A percentile compares a stretch with the other conserved stretches of the same genome.
Evolutionary conservation across 2,888 invertebrate genomes (phyloP).

Genomic region (Deilephila elpenor): DNA sequence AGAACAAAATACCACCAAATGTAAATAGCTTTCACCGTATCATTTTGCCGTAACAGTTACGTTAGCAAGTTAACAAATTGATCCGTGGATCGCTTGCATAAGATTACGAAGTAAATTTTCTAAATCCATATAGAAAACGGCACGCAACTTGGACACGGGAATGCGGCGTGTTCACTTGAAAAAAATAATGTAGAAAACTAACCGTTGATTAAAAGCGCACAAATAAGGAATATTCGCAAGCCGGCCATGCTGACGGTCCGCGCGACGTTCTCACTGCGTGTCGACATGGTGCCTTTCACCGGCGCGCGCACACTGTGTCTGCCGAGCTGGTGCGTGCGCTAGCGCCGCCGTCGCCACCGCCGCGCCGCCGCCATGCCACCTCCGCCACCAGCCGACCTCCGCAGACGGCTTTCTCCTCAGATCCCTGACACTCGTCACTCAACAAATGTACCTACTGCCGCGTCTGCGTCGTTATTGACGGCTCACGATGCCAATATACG

Average conservation of each 20-base stretch:
- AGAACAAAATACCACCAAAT: slow-evolving; percentile 44
- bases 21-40: slow-evolving; percentile 72
- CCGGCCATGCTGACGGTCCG: slow-evolving; percentile 65
- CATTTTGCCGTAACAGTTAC: slow-evolving; percentile 71
- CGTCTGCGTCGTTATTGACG: slow-evolving; percentile 25
- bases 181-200: slow-evolving; percentile 55
- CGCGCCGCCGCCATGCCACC: slow-evolving; percentile 32
- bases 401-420: slow-evolving; percentile 75
- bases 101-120: slow-evolving; percentile 58
- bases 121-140: slow-evolving; percentile 41
- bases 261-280: slow-evolving; percentile 57
- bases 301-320: slow-evolving; percentile 74
- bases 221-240: slow-evolving; percentile 71
- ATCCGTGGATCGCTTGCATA: slow-evolving; percentile 72
- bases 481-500: slow-evolving; percentile 3
- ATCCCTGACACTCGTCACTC: slow-evolving; percentile 57
- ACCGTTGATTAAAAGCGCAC: slow-evolving; percentile 77
- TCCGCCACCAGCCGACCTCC: slow-evolving; percentile 69
- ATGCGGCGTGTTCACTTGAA: slow-evolving; percentile 17
- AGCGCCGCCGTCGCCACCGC: slow-evolving; percentile 46
- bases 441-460: slow-evolving; percentile 49
- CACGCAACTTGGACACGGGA: neutral
- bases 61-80: slow-evolving; percentile 64
- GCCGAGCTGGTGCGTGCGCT: slow-evolving; percentile 22
- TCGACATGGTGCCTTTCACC: slow-evolving; percentile 80